Conservation (phyloP, 2,888 invertebrate genomes). For the Galeruca laticollis region DNA sequence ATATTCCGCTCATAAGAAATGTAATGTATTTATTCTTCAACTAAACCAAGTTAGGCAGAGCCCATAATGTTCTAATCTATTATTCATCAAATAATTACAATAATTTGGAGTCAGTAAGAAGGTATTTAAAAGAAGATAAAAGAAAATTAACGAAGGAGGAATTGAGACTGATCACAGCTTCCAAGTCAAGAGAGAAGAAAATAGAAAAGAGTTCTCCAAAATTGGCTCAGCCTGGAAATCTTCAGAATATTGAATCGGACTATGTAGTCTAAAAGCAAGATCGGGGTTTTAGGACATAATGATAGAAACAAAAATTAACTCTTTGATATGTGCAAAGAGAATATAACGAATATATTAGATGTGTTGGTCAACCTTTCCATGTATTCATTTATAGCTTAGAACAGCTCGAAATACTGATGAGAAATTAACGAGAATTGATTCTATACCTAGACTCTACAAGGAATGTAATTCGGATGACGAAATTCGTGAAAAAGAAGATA, state of each 20-base stretch:
- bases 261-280: constrained; percentile 27
- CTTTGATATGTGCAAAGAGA: constrained; percentile 29
- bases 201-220: not conserved
- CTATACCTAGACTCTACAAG: constrained; percentile 30
- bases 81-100: not conserved
- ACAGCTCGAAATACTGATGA: constrained; percentile 11
- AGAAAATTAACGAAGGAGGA: not conserved
- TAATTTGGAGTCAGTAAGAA: not conserved
- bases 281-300: constrained; percentile 24
- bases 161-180: constrained; percentile 5
- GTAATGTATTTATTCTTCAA: constrained; percentile 6
- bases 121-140: constrained; percentile 17
- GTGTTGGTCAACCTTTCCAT: constrained; percentile 29
- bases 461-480: constrained; percentile 16
- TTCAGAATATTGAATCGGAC: constrained; percentile 9
- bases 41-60: not conserved
- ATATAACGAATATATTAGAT: constrained; percentile 20
- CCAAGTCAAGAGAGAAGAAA: constrained; percentile 12
- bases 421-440: constrained; percentile 4
- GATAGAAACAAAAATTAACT: constrained; percentile 31
- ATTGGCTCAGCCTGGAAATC: too few relatives aligned
- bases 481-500: constrained; percentile 20
- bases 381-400: constrained; percentile 25
- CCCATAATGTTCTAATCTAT: not conserved
- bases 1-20: constrained; percentile 15